A percentile compares a stretch with the other conserved stretches of the same genome.
These are phyloP conservation scores for Nemurella pictetii DNA, from an alignment of 2,888 invertebrate species.

Conservation along the genomic window DNA sequence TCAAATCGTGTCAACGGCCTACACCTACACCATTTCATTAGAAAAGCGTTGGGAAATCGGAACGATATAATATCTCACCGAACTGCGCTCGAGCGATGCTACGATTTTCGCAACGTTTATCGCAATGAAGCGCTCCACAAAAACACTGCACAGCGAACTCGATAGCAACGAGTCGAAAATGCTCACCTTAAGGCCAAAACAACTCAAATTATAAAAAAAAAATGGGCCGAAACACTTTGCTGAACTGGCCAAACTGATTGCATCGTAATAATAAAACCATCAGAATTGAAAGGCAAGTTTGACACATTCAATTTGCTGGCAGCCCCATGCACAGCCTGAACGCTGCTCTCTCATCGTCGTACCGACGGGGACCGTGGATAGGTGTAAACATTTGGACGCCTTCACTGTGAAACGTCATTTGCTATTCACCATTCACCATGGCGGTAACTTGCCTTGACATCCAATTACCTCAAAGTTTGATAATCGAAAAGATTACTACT, in stretches of 20 bases:
- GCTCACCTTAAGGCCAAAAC: background rate
- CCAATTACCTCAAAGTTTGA: conserved; percentile 39
- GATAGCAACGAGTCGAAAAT: background rate
- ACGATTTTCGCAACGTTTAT: too few relatives aligned
- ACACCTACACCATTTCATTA: background rate
- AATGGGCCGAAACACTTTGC: background rate
- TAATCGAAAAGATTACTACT: conserved; percentile 41
- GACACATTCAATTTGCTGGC: conserved; percentile 16
- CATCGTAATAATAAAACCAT: conserved; percentile 20
- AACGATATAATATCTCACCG: too few relatives aligned
- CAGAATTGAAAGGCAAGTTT: conserved; percentile 3
- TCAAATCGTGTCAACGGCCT: background rate
- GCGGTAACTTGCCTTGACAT: conserved; percentile 34
- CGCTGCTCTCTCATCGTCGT: too few relatives aligned
- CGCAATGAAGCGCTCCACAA: too few relatives aligned
- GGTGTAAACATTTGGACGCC: conserved; percentile 22
- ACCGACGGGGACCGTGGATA: background rate
- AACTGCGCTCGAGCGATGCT: too few relatives aligned
- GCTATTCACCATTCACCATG: conserved; percentile 17
- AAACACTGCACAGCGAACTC: background rate
- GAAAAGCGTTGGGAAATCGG: too few relatives aligned
- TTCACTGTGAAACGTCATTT: conserved; percentile 9
- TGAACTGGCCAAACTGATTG: background rate
- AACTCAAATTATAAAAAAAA: background rate
- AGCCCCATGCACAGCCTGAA: too few relatives aligned